These are phyloP conservation scores for Drosophila novamexicana DNA, from an alignment of 1,140 invertebrate genomes.

Conservation along the genomic window DNA sequence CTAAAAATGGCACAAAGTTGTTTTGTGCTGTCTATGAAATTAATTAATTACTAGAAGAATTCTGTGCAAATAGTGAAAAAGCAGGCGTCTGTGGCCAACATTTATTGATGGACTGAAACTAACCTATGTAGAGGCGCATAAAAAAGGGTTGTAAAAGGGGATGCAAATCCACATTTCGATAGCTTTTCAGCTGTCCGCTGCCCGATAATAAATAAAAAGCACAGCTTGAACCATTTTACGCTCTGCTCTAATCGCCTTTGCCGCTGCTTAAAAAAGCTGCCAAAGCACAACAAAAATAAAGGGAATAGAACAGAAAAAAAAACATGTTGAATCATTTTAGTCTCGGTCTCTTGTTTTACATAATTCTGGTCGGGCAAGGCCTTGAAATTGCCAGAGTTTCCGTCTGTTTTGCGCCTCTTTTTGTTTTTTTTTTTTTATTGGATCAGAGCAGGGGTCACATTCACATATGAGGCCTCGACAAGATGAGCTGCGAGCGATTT, in stretches of 20 bases:
- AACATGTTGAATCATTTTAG: constrained; percentile 26
- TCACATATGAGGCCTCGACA: constrained; percentile 39
- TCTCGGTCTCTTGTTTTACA: constrained; percentile 32
- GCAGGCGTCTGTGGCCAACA: too few species aligned
- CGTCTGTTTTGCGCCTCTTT: background rate
- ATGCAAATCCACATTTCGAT: background rate
- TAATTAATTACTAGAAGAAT: too few species aligned
- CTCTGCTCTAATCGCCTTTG: constrained; percentile 38
- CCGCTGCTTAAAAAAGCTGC: too few species aligned
- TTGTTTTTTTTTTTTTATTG: constrained; percentile 5
- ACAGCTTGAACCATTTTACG: constrained; percentile 37
- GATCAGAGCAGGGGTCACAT: constrained; percentile 32
- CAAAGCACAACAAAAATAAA: background rate
- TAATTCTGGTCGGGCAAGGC: constrained; percentile 30
- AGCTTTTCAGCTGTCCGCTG: background rate
- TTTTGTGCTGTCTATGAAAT: too few species aligned
- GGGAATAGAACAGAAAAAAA: background rate
- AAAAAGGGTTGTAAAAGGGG: background rate
- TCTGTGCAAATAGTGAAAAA: too few species aligned
- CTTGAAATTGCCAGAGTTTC: constrained; percentile 34
- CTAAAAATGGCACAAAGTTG: too few species aligned
- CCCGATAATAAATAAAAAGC: constrained; percentile 4
- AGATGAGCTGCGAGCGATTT: constrained; percentile 30
- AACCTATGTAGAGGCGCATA: too few species aligned
- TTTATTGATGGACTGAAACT: too few species aligned